Conservation (phyloP, 2,113 vertebrate genomes). For the Todiramphus chloris region DNA sequence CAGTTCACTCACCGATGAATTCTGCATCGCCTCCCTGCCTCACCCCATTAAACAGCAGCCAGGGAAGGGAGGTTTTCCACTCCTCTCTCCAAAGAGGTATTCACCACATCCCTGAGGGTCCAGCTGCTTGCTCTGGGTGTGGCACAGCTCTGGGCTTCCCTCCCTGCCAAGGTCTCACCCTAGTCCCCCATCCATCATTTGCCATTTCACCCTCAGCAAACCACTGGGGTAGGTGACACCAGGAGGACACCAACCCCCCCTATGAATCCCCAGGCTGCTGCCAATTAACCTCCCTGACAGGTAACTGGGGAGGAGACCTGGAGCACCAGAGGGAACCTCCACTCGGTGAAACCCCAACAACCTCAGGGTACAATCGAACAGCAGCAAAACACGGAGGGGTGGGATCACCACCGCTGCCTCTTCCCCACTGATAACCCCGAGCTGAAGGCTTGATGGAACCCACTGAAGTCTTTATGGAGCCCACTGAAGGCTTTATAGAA, state of each 20-base stretch:
- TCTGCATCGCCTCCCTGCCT: background rate
- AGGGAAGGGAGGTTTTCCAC: background rate
- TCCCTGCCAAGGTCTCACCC: background rate
- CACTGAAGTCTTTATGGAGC: no score
- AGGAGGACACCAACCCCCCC: background rate
- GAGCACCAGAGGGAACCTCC: background rate
- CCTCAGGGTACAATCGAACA: background rate
- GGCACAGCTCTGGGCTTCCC: no score
- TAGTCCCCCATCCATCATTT: background rate
- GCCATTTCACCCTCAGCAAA: background rate
- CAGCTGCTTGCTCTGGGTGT: background rate
- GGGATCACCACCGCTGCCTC: background rate
- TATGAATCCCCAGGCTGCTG: background rate
- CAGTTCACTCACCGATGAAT: rapidly evolving
- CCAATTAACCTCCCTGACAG: background rate
- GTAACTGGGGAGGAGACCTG: background rate
- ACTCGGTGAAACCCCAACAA: background rate
- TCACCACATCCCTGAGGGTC: rapidly evolving
- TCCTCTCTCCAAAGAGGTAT: no score
- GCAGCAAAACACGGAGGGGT: background rate
- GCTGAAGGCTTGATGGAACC: background rate
- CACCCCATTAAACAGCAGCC: background rate
- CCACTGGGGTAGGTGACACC: background rate
- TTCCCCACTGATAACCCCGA: background rate
- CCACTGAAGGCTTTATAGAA: no score